Conservation (phyloP, 1,140 invertebrate genomes). For the Watersipora subatra region DNA sequence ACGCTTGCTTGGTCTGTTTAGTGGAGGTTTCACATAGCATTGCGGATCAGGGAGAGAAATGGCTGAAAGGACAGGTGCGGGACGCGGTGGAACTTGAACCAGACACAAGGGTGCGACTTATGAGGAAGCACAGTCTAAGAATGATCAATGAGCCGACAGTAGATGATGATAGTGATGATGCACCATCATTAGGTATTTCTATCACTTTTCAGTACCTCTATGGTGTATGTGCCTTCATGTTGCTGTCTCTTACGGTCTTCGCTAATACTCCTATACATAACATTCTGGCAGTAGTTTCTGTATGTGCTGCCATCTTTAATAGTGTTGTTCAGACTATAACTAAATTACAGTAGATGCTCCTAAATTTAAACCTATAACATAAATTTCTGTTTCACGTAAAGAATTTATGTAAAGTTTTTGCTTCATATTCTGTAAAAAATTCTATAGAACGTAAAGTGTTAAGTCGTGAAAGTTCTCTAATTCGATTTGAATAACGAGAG, state of each 20-base stretch:
- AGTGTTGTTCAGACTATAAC: no score
- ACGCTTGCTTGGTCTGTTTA: neutral
- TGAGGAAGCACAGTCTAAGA: slow-evolving; percentile 56
- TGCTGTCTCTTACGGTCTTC: slow-evolving; percentile 8
- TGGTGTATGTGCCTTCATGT: neutral
- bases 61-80: slow-evolving; percentile 34
- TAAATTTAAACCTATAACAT: no score
- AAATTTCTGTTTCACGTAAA: no score
- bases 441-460: no score
- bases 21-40: neutral
- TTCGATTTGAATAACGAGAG: no score
- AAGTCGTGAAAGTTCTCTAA: no score
- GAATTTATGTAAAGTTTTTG: no score
- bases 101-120: slow-evolving; percentile 54
- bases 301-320: no score
- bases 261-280: no score
- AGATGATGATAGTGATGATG: neutral
- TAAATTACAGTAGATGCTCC: no score
- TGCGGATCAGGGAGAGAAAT: neutral
- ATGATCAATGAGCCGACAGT: slow-evolving; percentile 11
- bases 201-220: neutral
- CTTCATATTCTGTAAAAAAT: no score
- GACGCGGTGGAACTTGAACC: slow-evolving; percentile 53
- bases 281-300: no score
- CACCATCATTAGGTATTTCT: neutral